These are phyloP conservation scores for Heliconius eleuchia DNA, from an alignment of 1,140 invertebrate species.

Conservation along the genomic window DNA sequence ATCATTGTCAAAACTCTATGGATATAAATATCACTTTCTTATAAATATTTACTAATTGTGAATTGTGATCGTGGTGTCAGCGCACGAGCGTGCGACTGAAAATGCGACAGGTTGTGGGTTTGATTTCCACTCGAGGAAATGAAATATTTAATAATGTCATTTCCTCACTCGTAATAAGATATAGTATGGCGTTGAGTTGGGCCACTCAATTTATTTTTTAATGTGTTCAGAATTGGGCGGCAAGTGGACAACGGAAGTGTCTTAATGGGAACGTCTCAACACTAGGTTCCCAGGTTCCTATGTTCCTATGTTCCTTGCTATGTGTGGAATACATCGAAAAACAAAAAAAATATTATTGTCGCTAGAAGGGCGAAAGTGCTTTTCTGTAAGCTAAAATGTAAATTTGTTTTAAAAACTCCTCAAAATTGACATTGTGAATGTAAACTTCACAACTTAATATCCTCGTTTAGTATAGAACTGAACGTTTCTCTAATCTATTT, in stretches of 20 bases:
- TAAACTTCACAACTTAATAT: neutral
- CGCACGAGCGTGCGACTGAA: no score
- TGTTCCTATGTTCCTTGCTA: no score
- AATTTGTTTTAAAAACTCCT: slow-evolving; percentile 21
- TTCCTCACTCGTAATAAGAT: neutral
- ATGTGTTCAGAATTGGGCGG: neutral
- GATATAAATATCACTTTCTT: slow-evolving; percentile 46
- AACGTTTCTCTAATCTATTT: slow-evolving; percentile 5
- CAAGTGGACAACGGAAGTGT: neutral
- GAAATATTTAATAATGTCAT: neutral
- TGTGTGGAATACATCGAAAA: no score
- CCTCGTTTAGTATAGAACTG: neutral
- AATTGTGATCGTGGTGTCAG: slow-evolving; percentile 44
- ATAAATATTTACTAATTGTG: slow-evolving; percentile 65
- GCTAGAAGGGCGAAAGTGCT: neutral
- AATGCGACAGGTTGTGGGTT: neutral
- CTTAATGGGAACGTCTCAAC: neutral
- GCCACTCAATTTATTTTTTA: neutral
- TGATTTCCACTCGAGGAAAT: slow-evolving; percentile 34
- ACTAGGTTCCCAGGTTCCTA: neutral
- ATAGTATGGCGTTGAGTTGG: no score
- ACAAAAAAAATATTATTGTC: no score
- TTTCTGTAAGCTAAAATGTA: neutral
- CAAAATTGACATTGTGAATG: neutral
- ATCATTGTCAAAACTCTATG: slow-evolving; percentile 51